Conservation (phyloP, 2,888 invertebrate genomes). For the Coecobrya sp. region DNA sequence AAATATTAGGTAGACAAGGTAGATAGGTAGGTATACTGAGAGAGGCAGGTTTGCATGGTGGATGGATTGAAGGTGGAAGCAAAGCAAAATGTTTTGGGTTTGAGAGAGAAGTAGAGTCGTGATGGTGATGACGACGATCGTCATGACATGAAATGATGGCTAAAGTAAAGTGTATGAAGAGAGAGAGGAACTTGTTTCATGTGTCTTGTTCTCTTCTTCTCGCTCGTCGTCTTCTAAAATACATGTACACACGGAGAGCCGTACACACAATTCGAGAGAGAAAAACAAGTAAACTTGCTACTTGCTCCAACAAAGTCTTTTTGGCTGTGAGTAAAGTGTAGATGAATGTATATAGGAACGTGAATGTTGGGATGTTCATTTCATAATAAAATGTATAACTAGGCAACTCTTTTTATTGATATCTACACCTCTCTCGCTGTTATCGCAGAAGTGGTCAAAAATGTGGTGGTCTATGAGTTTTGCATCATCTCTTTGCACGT, state of each 20-base stretch:
- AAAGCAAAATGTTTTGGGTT: neutral
- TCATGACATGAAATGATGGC: slow-evolving; percentile 1
- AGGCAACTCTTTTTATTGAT: too few relatives aligned
- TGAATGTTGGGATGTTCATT: too few relatives aligned
- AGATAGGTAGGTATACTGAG: neutral
- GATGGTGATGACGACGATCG: neutral
- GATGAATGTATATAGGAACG: too few relatives aligned
- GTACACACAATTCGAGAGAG: neutral
- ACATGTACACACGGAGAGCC: too few relatives aligned
- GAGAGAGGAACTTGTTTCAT: slow-evolving; percentile 12
- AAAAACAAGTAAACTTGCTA: neutral
- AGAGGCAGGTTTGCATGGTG: neutral
- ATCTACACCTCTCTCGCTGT: too few relatives aligned
- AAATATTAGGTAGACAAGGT: too few relatives aligned
- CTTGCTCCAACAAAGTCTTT: neutral
- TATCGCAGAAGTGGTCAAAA: too few relatives aligned
- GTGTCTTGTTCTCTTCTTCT: too few relatives aligned
- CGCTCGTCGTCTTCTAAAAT: neutral
- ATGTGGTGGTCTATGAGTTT: too few relatives aligned
- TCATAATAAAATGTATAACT: too few relatives aligned
- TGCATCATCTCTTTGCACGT: too few relatives aligned
- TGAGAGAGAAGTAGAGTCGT: neutral
- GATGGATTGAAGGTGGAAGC: neutral
- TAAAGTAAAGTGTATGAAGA: neutral
- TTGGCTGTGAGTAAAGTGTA: too few relatives aligned